Evolutionary conservation across 2,113 vertebrate genomes (phyloP).

Genomic region (Crotalus horridus): DNA sequence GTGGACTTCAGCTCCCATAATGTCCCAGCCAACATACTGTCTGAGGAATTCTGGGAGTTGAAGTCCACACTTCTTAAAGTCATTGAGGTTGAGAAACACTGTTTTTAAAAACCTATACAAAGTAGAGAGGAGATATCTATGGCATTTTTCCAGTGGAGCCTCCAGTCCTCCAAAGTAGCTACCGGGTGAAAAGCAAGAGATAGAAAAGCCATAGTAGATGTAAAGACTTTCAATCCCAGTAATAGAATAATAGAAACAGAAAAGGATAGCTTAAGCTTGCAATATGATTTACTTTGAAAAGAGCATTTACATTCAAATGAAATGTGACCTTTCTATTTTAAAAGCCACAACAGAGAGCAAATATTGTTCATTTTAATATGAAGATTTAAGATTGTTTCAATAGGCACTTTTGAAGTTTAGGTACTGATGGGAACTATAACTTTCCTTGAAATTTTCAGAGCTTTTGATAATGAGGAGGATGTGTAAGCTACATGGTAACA

Average conservation of each 20-base stretch:
- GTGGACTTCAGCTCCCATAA: no score
- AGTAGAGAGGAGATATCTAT: not conserved
- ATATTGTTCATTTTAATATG: not conserved
- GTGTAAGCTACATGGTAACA: not conserved
- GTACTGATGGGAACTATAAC: constrained; percentile 21
- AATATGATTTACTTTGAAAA: not conserved
- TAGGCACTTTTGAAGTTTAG: not conserved
- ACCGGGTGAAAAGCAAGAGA: not conserved
- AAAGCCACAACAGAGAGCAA: not conserved
- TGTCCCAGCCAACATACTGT: no score
- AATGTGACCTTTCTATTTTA: not conserved
- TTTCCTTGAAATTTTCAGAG: constrained; percentile 1
- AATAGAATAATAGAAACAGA: not conserved
- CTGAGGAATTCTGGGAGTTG: not conserved
- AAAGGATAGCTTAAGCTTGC: not conserved
- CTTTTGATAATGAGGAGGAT: not conserved
- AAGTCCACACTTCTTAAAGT: not conserved
- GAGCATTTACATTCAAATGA: not conserved
- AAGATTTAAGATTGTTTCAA: not conserved
- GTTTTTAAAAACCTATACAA: not conserved
- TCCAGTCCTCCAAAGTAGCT: not conserved
- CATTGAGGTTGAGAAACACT: not conserved
- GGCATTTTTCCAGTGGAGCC: not conserved
- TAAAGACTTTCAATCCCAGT: not conserved
- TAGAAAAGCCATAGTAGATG: not conserved